Base-by-base conservation (phyloP, 2,113 vertebrate genomes). In the Cepphus grylle region DNA sequence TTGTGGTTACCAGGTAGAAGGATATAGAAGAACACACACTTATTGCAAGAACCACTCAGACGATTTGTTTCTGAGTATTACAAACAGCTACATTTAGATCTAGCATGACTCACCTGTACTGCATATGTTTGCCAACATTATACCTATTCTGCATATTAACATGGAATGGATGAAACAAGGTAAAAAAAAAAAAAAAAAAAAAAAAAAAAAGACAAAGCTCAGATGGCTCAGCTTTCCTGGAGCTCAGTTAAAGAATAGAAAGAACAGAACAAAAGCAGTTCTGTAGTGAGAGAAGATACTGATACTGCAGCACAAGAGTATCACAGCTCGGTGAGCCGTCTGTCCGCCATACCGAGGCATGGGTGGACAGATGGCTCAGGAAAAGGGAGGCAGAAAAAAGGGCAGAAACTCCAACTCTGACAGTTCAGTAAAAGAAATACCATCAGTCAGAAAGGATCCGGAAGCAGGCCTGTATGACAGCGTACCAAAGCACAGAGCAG, bases 401-500 rank as follows among this genome's bases (percentile, higher is more conserved):
- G 30, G 9, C 30, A 71, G 55, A 78, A 86, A n/a, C 5, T 63
- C 59, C 2, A 12, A 30, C 38, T 92, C 47, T 43, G 67, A 56
- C 17, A 77, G 59, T 47, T 95, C 67, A 86, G 49, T 21, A 79
- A 61, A 89, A 67, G 15, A 78, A 23, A 29, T 78, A 42, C 12
- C 19, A 47, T 71, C 18, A 86, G 12, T 78, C 15, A 43, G 80
- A 67, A 86, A 74, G 9, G 11, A n/a, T 72, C 20, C 1, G 0
- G n/a, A 66, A 85, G 17, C 1, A 2, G 14, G 8, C 59, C 0
- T 1, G 11, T 52, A 8, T 70, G 38, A 55, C 18, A 49, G 6
- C 2, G 1, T 22, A 49, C 71, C 0, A 0, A 30, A 32, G 25
- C 59, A 71, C 4, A 38, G 47, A 58, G 9, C 12, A 63, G 11